A percentile compares a stretch with the other conserved stretches of the same genome.
These are phyloP conservation scores for Nebria ingens DNA, from an alignment of 1,140 invertebrate species.

Conservation along the genomic window DNA sequence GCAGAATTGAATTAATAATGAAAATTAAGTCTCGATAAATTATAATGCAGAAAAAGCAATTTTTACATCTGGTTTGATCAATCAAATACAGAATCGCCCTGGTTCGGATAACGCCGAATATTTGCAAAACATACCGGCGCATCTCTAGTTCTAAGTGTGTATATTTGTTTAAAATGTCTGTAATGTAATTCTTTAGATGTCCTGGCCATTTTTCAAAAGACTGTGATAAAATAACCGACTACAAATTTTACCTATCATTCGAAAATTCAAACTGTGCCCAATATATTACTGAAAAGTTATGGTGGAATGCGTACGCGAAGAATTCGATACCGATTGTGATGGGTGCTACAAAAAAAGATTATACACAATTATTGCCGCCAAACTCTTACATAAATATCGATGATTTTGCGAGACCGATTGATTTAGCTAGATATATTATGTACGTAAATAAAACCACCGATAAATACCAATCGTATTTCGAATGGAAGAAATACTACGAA, in stretches of 20 bases:
- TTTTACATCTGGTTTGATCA: too few species aligned
- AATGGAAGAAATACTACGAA: conserved; percentile 55
- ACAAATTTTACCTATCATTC: conserved; percentile 66
- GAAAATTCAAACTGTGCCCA: conserved; percentile 64
- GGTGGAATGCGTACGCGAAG: conserved; percentile 50
- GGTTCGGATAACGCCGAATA: too few species aligned
- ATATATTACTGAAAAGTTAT: conserved; percentile 63
- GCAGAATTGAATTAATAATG: too few species aligned
- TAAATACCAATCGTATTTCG: conserved; percentile 51
- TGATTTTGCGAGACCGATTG: conserved; percentile 51
- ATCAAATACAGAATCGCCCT: too few species aligned
- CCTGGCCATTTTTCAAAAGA: conserved; percentile 47
- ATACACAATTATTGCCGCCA: conserved; percentile 45
- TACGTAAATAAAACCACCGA: conserved; percentile 44
- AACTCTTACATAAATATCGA: conserved; percentile 62
- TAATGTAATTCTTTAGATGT: conserved; percentile 38
- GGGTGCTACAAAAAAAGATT: conserved; percentile 43
- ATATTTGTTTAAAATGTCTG: background rate
- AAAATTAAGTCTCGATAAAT: too few species aligned
- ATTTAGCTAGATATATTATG: conserved; percentile 51
- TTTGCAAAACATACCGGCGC: too few species aligned
- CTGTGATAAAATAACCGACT: conserved; percentile 43
- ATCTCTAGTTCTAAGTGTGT: too few species aligned
- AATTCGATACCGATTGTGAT: conserved; percentile 59
- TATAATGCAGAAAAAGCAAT: too few species aligned